A percentile compares a stretch with the other conserved stretches of the same genome.
These are phyloP conservation scores for Drosophila ananassae DNA, from an alignment of 1,140 invertebrate genomes.

Conservation along the genomic window DNA sequence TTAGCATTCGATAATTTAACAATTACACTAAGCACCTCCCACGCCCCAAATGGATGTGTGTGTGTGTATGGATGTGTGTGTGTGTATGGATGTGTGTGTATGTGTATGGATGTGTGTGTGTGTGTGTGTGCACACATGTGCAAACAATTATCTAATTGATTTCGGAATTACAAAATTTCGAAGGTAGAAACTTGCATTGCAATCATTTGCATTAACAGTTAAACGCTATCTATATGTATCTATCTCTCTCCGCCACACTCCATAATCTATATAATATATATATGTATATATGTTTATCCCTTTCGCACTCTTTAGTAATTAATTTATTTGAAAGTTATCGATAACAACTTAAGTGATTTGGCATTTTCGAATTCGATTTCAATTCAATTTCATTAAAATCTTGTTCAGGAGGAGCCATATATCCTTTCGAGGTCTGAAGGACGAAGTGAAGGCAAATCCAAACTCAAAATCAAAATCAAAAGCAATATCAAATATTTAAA, in stretches of 20 bases:
- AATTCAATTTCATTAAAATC: slow-evolving; percentile 71
- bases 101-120: no score
- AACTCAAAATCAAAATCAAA: slow-evolving; percentile 56
- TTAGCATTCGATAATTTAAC: slow-evolving; percentile 37
- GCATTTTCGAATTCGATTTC: neutral
- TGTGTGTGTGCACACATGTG: slow-evolving; percentile 37
- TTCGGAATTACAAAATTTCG: slow-evolving; percentile 53
- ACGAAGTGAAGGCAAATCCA: neutral
- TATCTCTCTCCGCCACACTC: no score
- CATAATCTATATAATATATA: no score
- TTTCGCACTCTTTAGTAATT: no score
- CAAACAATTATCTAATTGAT: slow-evolving; percentile 76
- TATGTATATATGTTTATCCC: no score
- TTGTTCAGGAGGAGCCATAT: slow-evolving; percentile 1
- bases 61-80: neutral
- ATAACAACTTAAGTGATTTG: neutral
- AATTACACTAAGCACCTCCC: slow-evolving; percentile 21
- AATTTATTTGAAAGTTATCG: slow-evolving; percentile 58
- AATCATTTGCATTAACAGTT: slow-evolving; percentile 61
- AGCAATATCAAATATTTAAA: slow-evolving; percentile 82
- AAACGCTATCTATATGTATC: slow-evolving; percentile 5
- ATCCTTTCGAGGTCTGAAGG: neutral
- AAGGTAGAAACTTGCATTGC: slow-evolving; percentile 50
- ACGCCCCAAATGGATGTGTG: neutral
- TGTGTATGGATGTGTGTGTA: neutral